phyloP scores from a whole-genome alignment of 2,888 invertebrate species.

The Phyllotreta striolata region DNA sequence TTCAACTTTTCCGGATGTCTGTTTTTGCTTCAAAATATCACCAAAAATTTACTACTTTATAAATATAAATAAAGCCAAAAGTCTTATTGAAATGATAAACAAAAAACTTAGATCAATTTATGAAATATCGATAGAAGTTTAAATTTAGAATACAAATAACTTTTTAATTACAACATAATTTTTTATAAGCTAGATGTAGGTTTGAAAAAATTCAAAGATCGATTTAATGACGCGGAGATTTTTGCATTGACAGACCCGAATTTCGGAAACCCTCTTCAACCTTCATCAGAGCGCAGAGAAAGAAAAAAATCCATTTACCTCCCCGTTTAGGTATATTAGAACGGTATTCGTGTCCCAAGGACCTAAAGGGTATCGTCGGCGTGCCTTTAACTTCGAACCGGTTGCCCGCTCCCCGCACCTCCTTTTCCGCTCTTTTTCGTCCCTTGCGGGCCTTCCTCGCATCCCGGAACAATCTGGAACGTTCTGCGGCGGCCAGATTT shows the following conservation, averaged over 20 bases:
- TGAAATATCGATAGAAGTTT: too few species aligned
- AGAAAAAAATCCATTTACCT: constrained; percentile 7
- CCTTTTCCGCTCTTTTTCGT: constrained; percentile 17
- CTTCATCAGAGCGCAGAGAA: constrained; percentile 6
- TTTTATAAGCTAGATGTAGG: too few species aligned
- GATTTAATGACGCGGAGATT: too few species aligned
- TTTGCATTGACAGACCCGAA: not conserved
- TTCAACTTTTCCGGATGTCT: too few species aligned
- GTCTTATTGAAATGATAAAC: too few species aligned
- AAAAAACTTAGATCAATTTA: too few species aligned
- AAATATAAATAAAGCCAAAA: too few species aligned
- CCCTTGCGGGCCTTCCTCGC: constrained; percentile 38
- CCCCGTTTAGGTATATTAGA: constrained; percentile 39
- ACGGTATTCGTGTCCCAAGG: constrained; percentile 39
- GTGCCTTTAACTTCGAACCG: constrained; percentile 22
- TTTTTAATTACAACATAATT: too few species aligned
- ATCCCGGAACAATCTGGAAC: constrained; percentile 43
- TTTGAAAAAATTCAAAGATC: too few species aligned
- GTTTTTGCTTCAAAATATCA: too few species aligned
- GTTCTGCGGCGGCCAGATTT: constrained; percentile 48
- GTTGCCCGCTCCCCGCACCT: not conserved
- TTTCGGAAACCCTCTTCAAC: constrained; percentile 1
- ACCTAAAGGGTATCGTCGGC: constrained; percentile 26
- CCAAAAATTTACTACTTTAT: too few species aligned
- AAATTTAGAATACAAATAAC: too few species aligned